Conservation (phyloP, 2,113 vertebrate genomes). For the Spea bombifrons region DNA sequence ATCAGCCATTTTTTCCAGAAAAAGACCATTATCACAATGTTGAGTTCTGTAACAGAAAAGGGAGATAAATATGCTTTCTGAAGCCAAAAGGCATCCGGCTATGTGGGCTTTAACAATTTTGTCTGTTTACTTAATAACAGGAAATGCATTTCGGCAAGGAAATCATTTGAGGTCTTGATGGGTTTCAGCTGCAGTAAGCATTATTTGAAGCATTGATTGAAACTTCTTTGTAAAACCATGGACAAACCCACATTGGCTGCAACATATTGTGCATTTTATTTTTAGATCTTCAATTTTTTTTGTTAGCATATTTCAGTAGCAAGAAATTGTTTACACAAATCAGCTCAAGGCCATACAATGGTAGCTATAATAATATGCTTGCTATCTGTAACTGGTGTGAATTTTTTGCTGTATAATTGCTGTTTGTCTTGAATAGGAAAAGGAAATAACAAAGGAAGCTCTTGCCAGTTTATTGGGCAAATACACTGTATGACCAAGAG, state of each 20-base stretch:
- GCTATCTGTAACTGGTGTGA: constrained; percentile 30
- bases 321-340: constrained; percentile 12
- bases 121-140: neutral
- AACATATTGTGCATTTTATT: constrained; percentile 6
- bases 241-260: neutral
- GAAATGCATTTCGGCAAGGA: neutral
- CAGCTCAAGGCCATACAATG: constrained; percentile 23
- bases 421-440: constrained; percentile 22
- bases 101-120: neutral
- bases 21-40: neutral
- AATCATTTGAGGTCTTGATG: neutral
- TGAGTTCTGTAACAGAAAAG: neutral
- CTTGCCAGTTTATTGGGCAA: constrained; percentile 33
- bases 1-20: neutral
- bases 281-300: constrained; percentile 30
- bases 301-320: constrained; percentile 12
- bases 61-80: neutral
- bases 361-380: constrained; percentile 40
- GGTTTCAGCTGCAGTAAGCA: constrained; percentile 1
- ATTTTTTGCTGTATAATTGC: constrained; percentile 28
- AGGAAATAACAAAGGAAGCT: constrained; percentile 12
- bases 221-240: neutral
- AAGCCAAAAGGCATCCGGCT: neutral
- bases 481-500: neutral
- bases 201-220: neutral